Conservation (phyloP, 2,797 vertebrate species). For the Megaceryle alcyon region DNA sequence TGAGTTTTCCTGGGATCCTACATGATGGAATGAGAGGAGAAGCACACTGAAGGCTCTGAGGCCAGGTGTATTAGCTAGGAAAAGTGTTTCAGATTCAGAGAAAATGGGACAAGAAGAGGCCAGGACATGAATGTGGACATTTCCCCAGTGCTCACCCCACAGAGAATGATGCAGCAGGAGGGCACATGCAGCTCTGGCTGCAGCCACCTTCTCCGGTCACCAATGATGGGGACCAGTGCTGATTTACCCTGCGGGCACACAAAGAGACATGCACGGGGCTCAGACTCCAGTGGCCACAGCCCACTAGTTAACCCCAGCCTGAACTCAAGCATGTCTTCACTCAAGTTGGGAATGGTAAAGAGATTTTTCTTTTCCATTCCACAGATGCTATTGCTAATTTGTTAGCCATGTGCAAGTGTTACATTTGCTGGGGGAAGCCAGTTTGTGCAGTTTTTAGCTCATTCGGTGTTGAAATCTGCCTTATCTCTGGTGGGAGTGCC, state of each 20-base stretch:
- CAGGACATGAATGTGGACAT: neutral
- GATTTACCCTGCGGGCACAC: neutral
- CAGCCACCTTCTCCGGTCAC: neutral
- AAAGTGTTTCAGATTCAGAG: neutral
- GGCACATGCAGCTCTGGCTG: rapidly evolving
- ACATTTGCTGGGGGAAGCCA: neutral
- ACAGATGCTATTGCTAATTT: neutral
- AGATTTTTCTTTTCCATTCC: neutral
- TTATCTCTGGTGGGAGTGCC: conserved; percentile 10
- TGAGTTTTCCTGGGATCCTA: neutral
- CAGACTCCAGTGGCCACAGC: neutral
- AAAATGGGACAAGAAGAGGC: neutral
- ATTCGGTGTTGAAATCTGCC: neutral
- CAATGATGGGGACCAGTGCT: rapidly evolving
- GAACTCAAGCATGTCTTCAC: neutral
- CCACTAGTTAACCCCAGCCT: neutral
- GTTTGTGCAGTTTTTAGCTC: neutral
- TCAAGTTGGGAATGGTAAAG: neutral
- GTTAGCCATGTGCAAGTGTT: neutral
- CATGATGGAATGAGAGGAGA: neutral
- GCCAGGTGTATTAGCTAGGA: neutral
- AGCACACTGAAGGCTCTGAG: neutral
- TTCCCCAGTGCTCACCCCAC: neutral
- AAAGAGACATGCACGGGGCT: rapidly evolving
- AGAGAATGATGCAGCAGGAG: neutral